Conservation (phyloP, 2,797 vertebrate species). For the Triplophysa bombifrons region DNA sequence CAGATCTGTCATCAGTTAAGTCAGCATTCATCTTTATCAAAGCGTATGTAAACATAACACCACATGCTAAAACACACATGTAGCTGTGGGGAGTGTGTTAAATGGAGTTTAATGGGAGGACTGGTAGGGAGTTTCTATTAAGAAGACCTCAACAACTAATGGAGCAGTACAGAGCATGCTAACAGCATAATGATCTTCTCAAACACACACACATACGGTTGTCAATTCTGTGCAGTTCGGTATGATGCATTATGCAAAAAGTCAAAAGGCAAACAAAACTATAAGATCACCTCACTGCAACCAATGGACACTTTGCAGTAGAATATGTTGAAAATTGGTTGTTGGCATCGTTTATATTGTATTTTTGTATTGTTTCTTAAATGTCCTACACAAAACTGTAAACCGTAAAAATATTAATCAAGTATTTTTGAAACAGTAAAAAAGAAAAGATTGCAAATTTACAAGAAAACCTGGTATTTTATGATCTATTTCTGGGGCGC, state of each 20-base stretch:
- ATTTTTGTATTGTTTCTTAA: no score
- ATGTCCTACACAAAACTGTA: no score
- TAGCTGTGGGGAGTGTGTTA: slow-evolving; percentile 43
- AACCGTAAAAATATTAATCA: no score
- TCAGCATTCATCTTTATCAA: slow-evolving; percentile 25
- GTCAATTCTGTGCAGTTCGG: background rate
- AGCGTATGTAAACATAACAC: slow-evolving; percentile 16
- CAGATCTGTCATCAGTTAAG: slow-evolving; percentile 25
- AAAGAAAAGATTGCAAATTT: no score
- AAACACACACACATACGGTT: slow-evolving; percentile 14
- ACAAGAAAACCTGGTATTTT: no score
- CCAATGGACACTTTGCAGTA: no score
- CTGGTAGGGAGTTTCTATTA: slow-evolving; percentile 39
- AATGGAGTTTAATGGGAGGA: slow-evolving; percentile 58
- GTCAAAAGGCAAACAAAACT: background rate
- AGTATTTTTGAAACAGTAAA: no score
- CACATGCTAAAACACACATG: slow-evolving; percentile 35
- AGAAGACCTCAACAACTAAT: slow-evolving; percentile 49
- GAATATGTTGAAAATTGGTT: no score
- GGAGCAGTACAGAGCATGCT: slow-evolving; percentile 46
- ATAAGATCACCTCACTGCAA: no score
- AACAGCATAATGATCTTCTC: slow-evolving; percentile 48
- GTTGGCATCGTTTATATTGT: no score
- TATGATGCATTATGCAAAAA: background rate
- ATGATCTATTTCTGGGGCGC: no score